Base-by-base conservation (phyloP, 2,888 invertebrate species). In the Plebejus argus region DNA sequence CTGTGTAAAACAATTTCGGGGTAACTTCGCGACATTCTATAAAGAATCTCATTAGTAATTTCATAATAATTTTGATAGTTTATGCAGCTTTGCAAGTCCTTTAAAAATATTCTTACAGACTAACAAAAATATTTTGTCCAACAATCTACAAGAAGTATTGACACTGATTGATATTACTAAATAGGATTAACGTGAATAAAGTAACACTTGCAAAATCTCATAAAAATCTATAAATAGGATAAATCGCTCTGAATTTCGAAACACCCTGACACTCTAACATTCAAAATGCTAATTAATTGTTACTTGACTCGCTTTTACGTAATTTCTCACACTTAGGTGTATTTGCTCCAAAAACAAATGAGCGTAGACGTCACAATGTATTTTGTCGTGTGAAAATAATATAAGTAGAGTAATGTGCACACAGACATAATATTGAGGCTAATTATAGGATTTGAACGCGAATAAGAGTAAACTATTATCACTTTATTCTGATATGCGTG, bases 181-280 rank as follows among this genome's bases (percentile, higher is more conserved):
- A 66, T 28, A 66, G 66, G 28, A 66, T 61, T 61, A 12, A 23
- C 23, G 23, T 23, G 23, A 66, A 28, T 66, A 66, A 66, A 66
- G 66, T 28, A 66, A 28, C 12, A 66, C 28, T 66, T 66, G 66
- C 66, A 66, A 66, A 66, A 66, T 66, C 6, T 66, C 66, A 66
- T 66, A 33, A 66, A 53, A 66, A 28, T 66, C 18, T 66, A 18
- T 66, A 33, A 66, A 66, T 66, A 66, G 66, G 28, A 6, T 66
- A 15, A 66, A 33, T 66, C 18, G 66, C 66, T 66, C 28, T 33
- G 66, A 66, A 66, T 66, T 66, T 66, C 28, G 66, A 66, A 28
- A 66, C 4, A 58, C 58, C n/a, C 23, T 28, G 66, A 66, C 66
- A 66, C 28, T 66, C 66, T 66, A 66, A 66, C 28, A 66, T 66